Evolutionary conservation across 2,888 invertebrate genomes (phyloP).

Genomic region (Drosophila paramelanica): DNA sequence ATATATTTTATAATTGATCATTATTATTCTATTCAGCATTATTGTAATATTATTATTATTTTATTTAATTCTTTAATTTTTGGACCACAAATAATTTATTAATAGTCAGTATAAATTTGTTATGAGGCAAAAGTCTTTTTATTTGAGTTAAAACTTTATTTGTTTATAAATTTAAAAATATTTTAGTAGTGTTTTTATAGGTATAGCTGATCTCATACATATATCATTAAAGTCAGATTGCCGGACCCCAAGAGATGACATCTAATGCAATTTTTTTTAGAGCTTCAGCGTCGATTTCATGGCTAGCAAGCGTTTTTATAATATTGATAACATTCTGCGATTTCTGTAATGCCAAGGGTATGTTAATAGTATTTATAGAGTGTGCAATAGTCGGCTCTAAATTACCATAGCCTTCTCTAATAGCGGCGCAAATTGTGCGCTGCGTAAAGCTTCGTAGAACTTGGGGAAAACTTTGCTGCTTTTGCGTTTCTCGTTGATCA

Average conservation of each 20-base stretch:
- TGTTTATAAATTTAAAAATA: too few species aligned
- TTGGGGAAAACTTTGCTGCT: constrained; percentile 64
- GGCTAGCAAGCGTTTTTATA: constrained; percentile 58
- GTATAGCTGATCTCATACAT: too few species aligned
- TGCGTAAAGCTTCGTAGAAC: constrained; percentile 75
- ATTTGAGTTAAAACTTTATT: too few species aligned
- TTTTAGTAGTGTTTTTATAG: too few species aligned
- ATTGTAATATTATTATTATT: too few species aligned
- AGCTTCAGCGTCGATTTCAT: constrained; percentile 67
- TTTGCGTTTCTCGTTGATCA: constrained; percentile 74
- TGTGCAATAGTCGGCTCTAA: neutral
- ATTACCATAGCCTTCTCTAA: constrained; percentile 70
- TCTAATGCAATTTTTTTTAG: constrained; percentile 69
- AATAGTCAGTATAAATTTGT: too few species aligned
- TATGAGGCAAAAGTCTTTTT: too few species aligned
- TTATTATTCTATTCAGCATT: too few species aligned
- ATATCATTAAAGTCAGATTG: neutral
- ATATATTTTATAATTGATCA: too few species aligned
- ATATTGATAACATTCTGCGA: constrained; percentile 55
- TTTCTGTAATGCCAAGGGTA: constrained; percentile 48
- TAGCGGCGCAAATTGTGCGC: constrained; percentile 58
- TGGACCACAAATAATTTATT: too few species aligned
- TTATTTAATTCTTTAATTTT: too few species aligned
- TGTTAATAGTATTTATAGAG: too few species aligned
- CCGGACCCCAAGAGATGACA: constrained; percentile 80